Conservation (phyloP, 2,113 vertebrate species). For the Poeciliopsis retropinna region DNA sequence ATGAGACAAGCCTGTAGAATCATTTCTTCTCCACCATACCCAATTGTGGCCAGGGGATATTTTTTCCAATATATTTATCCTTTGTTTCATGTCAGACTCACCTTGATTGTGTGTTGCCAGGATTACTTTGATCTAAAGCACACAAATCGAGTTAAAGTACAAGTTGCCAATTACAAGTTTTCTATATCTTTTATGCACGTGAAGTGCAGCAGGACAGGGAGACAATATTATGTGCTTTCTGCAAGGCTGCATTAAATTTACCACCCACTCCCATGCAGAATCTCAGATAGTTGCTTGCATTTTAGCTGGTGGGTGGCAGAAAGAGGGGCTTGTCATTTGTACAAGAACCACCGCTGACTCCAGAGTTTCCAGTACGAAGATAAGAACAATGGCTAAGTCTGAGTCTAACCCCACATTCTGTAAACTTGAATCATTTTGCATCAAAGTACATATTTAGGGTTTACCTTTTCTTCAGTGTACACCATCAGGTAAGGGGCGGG, state of each 20-base stretch:
- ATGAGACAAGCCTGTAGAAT: too few species aligned
- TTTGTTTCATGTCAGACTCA: too few species aligned
- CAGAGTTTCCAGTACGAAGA: neutral
- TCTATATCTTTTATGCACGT: neutral
- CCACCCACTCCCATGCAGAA: neutral
- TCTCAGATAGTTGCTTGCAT: neutral
- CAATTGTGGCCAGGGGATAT: too few species aligned
- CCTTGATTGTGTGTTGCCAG: too few species aligned
- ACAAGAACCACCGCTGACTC: too few species aligned
- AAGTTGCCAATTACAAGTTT: neutral
- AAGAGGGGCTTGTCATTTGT: neutral
- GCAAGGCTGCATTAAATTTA: neutral
- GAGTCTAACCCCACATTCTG: neutral
- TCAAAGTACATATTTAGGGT: slow-evolving; percentile 27
- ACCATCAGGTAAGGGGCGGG: slow-evolving; percentile 7
- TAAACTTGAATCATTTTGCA: slow-evolving; percentile 18
- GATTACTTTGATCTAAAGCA: too few species aligned
- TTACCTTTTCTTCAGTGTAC: slow-evolving; percentile 7
- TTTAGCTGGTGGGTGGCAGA: neutral
- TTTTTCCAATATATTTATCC: too few species aligned
- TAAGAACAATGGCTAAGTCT: neutral
- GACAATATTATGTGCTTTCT: neutral
- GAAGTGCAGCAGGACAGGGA: neutral
- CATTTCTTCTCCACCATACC: too few species aligned
- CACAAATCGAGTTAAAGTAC: too few species aligned